These are phyloP conservation scores for Bemisia tabaci DNA, from an alignment of 1,140 invertebrate genomes.

Conservation along the genomic window DNA sequence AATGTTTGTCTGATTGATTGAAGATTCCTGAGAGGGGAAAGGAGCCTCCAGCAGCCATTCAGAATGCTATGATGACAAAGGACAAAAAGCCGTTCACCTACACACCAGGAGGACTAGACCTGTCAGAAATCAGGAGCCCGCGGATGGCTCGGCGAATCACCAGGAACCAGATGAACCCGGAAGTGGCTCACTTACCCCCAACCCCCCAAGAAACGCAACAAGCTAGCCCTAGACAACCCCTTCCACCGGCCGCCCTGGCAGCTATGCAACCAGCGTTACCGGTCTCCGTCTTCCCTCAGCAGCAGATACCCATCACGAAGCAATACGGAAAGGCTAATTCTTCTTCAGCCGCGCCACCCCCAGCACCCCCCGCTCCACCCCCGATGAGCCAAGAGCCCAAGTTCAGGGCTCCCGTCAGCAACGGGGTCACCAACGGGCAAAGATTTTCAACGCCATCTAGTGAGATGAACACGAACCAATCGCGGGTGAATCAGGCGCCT, in stretches of 20 bases:
- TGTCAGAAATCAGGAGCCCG: constrained; percentile 78
- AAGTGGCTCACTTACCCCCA: constrained; percentile 33
- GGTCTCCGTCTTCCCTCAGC: constrained; percentile 49
- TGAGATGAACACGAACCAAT: not conserved
- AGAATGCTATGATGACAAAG: constrained; percentile 87
- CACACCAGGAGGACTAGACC: constrained; percentile 74
- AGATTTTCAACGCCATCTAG: not conserved
- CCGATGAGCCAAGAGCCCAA: constrained; percentile 19
- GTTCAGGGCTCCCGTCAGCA: constrained; percentile 20
- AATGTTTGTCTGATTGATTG: no score
- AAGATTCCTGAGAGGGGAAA: constrained; percentile 21
- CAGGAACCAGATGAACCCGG: constrained; percentile 47
- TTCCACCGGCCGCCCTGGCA: constrained; percentile 37
- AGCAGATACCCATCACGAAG: not conserved
- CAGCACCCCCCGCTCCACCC: constrained; percentile 35
- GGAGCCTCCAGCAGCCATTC: constrained; percentile 74
- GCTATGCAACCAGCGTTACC: constrained; percentile 49
- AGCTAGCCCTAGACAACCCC: constrained; percentile 12
- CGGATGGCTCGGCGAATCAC: constrained; percentile 70
- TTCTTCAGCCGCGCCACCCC: constrained; percentile 16
- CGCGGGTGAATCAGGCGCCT: not conserved
- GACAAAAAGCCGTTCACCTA: constrained; percentile 94
- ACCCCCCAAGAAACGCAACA: constrained; percentile 25
- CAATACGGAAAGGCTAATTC: not conserved
- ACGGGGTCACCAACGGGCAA: not conserved